phyloP scores from a whole-genome alignment of 2,113 vertebrate genomes.

The Actenoides hombroni region DNA sequence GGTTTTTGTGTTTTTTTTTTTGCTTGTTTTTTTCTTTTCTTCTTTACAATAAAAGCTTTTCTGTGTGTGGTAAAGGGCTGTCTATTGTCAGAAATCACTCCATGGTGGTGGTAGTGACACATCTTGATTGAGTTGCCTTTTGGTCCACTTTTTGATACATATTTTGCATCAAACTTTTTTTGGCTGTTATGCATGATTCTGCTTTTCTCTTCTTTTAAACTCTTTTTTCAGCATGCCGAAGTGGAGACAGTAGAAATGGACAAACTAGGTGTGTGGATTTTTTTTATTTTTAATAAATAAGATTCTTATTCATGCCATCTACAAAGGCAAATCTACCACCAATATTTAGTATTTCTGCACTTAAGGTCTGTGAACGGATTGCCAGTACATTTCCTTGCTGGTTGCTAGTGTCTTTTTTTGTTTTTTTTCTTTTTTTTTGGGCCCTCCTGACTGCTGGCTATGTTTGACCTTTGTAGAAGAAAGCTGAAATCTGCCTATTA shows the following conservation, averaged over 20 bases:
- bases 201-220: neutral
- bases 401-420: neutral
- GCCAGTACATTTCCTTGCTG: neutral
- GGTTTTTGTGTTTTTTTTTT: neutral
- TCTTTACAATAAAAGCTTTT: neutral
- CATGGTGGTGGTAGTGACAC: neutral
- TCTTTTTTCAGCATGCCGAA: neutral
- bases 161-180: neutral
- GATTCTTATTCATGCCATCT: neutral
- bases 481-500: slow-evolving; percentile 54
- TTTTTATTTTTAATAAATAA: neutral
- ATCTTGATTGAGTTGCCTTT: neutral
- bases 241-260: neutral
- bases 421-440: too few species aligned
- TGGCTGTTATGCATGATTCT: neutral
- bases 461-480: neutral
- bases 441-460: neutral
- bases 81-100: neutral
- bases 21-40: neutral
- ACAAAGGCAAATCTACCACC: neutral
- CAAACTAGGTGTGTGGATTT: neutral
- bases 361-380: neutral
- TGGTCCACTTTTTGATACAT: neutral
- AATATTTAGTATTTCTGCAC: neutral
- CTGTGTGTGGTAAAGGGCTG: neutral